Conservation (phyloP, 1,140 invertebrate genomes). For the Drosophila pectinifera region DNA sequence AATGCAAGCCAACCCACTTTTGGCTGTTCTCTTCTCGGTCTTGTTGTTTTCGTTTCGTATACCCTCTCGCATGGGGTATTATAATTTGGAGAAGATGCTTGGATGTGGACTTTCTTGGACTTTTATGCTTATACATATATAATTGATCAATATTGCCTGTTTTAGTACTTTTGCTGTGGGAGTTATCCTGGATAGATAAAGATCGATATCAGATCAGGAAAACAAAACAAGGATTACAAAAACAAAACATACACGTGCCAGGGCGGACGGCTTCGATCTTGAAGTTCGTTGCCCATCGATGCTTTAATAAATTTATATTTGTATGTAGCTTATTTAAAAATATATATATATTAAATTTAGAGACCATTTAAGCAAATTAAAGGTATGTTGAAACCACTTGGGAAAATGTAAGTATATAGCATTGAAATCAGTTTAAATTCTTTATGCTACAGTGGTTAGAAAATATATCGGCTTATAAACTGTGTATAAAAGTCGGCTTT, state of each 20-base stretch:
- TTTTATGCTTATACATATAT: no score
- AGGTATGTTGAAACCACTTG: background rate
- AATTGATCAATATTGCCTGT: background rate
- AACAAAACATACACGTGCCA: no score
- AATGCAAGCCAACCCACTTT: conserved; percentile 68
- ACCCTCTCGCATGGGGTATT: background rate
- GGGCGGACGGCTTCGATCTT: no score
- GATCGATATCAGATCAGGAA: no score
- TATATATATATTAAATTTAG: no score
- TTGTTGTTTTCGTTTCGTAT: conserved; percentile 9
- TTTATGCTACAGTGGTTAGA: fast-evolving
- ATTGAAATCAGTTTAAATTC: background rate
- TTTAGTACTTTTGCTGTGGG: background rate
- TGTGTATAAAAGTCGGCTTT: conserved; percentile 20
- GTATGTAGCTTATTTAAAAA: no score
- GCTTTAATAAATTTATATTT: no score
- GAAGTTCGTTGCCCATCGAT: no score
- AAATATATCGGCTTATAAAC: background rate
- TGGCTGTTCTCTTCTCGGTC: conserved; percentile 17
- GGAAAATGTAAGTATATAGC: fast-evolving
- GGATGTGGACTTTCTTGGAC: background rate
- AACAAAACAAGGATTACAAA: no score
- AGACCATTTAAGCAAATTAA: no score
- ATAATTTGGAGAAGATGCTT: background rate
- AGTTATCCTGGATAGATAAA: no score